phyloP scores from a whole-genome alignment of 2,113 vertebrate species.

The Hystrix cristata region DNA sequence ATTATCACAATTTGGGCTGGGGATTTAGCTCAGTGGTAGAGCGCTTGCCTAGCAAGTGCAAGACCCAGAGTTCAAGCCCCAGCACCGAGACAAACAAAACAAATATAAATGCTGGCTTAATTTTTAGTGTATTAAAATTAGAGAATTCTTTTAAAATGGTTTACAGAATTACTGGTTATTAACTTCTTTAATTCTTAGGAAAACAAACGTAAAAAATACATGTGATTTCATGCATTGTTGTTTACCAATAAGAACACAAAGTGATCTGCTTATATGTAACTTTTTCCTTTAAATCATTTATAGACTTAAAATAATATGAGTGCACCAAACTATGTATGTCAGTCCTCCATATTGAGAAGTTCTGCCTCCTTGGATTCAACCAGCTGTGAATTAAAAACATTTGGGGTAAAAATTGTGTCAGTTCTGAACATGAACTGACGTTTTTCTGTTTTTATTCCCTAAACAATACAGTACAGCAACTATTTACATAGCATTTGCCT shows the following conservation, averaged over 20 bases:
- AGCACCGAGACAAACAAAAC: background rate
- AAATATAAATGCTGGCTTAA: conserved; percentile 50
- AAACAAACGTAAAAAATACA: background rate
- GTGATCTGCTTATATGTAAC: background rate
- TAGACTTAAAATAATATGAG: background rate
- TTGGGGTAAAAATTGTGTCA: background rate
- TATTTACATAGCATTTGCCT: background rate
- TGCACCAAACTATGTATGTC: background rate
- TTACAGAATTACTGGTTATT: background rate
- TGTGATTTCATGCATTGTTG: background rate
- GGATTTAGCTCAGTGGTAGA: too few species aligned
- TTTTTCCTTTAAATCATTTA: conserved; percentile 48
- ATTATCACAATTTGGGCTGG: too few species aligned
- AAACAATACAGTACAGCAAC: background rate
- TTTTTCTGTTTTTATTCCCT: background rate
- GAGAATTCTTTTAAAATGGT: conserved; percentile 31
- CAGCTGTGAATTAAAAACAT: background rate
- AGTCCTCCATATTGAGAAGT: background rate
- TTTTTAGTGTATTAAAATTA: conserved; percentile 40
- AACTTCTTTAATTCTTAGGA: conserved; percentile 48
- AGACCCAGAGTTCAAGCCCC: too few species aligned
- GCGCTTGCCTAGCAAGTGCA: too few species aligned
- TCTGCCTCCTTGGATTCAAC: too few species aligned
- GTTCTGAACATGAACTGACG: background rate
- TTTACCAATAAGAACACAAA: conserved; percentile 40